phyloP scores from a whole-genome alignment of 1,140 invertebrate species.

The Drosophila navojoa region DNA sequence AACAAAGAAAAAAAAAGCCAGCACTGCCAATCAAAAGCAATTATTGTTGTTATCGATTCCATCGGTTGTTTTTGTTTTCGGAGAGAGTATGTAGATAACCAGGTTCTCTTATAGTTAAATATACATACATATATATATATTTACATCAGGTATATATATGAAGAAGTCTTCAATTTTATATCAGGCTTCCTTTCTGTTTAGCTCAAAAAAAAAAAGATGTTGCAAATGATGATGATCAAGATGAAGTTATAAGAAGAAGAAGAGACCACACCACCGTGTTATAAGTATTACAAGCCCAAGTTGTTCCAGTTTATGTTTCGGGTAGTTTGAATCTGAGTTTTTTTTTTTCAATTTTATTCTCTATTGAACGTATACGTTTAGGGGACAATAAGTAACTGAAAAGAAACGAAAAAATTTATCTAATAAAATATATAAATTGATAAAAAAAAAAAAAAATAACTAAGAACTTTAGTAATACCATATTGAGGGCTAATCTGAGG shows the following conservation, averaged over 20 bases:
- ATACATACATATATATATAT: too few species aligned
- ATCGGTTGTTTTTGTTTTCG: neutral
- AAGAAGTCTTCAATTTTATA: too few species aligned
- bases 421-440: constrained; percentile 1
- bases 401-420: constrained; percentile 3
- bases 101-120: too few species aligned
- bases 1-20: neutral
- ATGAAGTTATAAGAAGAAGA: neutral
- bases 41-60: constrained; percentile 5
- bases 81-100: too few species aligned
- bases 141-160: too few species aligned
- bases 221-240: neutral
- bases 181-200: neutral
- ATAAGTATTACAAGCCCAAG: constrained; percentile 21
- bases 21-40: constrained; percentile 35
- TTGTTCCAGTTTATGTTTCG: neutral
- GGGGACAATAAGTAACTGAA: constrained; percentile 60
- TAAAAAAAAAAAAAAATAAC: constrained; percentile 11
- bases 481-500: constrained; percentile 13
- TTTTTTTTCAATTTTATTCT: constrained; percentile 1
- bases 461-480: constrained; percentile 23
- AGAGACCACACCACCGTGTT: constrained; percentile 38
- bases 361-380: constrained; percentile 52
- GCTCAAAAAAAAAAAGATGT: neutral
- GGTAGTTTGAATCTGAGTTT: constrained; percentile 6